Base-by-base conservation (phyloP, 2,797 vertebrate species). In the Thalassophryne amazonica region DNA sequence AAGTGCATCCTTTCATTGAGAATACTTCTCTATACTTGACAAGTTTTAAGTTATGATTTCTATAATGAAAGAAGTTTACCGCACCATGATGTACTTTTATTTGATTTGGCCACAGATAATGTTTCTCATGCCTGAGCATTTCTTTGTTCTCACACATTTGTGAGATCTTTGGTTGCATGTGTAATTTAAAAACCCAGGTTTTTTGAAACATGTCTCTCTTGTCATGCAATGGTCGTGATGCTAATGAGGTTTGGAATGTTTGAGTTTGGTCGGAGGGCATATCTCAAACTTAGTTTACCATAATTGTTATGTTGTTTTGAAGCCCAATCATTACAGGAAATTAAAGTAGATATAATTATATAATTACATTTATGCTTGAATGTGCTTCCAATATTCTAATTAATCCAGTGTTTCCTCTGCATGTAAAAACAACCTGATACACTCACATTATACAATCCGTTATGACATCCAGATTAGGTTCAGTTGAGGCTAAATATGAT, bases 61-160 rank as follows among this genome's bases (percentile, higher is more conserved):
- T n/a, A n/a, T n/a, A n/a, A n/a, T n/a, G n/a, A 32, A 39, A 31
- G 62, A 52, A 58, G 40, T 32, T 64, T 56, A 20, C 43, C 33
- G 37, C 48, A 46, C 1, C 14, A 34, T 5, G 11, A 32, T 28
- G 9, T 27, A 49, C 17, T 62, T 34, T 59, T n/a, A 66, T 69
- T 52, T 49, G 5, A 29, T 50, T 35, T 47, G 54, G 58, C 51
- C 75, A 31, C 41, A 23, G 8, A 6, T 0, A 4, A n/a, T 35
- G n/a, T 55, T 66, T 60, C 58, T 51, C 16, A 32, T 34, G 35
- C 5, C 35, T 39, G 33, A 39, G 39, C 5, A 35, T 29, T 22
- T 51, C 11, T 51, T 43, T 51, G 19, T 43, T 55, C 17, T 21
- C 36, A 55, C 74, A 80, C 59, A 74, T 2, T 27, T 67, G 48